Percentiles rank a stretch among this genome's conserved stretches.
phyloP scores from a whole-genome alignment of 2,797 vertebrate genomes.

The Okamejei kenojei region DNA sequence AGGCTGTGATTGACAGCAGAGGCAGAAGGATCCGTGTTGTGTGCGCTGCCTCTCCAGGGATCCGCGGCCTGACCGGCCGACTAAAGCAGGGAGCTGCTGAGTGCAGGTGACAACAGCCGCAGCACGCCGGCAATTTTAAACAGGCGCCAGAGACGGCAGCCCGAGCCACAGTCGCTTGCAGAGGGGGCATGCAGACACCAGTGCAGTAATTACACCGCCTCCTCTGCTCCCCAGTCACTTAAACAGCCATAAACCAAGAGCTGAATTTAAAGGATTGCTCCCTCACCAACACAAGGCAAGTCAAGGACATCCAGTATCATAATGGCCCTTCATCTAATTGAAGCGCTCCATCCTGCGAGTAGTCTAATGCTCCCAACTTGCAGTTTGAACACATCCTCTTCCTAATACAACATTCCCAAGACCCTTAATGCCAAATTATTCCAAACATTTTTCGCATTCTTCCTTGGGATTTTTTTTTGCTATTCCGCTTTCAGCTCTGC shows the following conservation, averaged over 20 bases:
- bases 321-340: not conserved
- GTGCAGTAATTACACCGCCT: not conserved
- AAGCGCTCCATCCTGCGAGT: not conserved
- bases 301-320: not conserved
- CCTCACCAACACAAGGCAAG: not conserved
- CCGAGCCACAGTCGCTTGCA: not conserved
- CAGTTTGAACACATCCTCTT: not conserved
- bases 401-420: not conserved
- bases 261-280: not conserved
- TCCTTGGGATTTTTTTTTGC: not conserved
- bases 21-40: not conserved
- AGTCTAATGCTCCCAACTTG: not conserved
- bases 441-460: not conserved
- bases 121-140: conserved; percentile 26
- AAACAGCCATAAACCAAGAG: not conserved
- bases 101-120: conserved; percentile 7
- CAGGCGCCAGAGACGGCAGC: not conserved
- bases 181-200: not conserved
- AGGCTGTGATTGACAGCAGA: not conserved
- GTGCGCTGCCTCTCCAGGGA: not conserved
- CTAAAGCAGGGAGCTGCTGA: not conserved
- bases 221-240: not conserved
- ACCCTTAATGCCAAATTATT: not conserved
- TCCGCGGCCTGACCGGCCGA: not conserved
- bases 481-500: not conserved